phyloP scores from a whole-genome alignment of 2,888 invertebrate genomes.

The Andrena trimmerana region DNA sequence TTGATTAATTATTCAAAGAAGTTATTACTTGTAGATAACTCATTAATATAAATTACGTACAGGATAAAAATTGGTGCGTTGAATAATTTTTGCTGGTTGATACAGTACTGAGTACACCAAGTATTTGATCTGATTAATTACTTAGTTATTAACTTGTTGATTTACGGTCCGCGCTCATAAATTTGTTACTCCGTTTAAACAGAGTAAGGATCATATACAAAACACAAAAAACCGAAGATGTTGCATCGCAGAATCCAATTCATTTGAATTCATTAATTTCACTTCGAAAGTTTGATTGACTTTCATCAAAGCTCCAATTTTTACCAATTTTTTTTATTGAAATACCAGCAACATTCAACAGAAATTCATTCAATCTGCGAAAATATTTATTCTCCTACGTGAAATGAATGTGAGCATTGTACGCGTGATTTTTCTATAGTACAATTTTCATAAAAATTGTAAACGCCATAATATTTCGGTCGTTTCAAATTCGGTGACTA shows the following conservation, averaged over 20 bases:
- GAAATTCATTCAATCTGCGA: background rate
- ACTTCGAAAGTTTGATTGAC: background rate
- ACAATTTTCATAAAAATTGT: slow-evolving; percentile 6
- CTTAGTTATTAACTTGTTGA: no score
- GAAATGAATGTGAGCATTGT: background rate
- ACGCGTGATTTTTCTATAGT: background rate
- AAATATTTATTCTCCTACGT: slow-evolving; percentile 1
- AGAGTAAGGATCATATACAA: no score
- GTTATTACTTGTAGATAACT: no score
- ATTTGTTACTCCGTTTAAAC: no score
- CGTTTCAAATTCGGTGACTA: background rate
- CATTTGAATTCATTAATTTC: background rate
- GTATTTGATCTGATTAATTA: no score
- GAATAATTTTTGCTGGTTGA: no score
- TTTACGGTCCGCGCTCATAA: no score
- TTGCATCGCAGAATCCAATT: background rate
- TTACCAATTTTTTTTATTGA: background rate
- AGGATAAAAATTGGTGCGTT: no score
- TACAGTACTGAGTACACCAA: no score
- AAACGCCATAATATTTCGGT: background rate
- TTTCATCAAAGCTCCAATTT: background rate
- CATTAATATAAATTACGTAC: no score
- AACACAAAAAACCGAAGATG: no score
- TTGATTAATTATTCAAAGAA: no score
- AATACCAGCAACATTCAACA: background rate